Evolutionary conservation across 2,113 vertebrate species (phyloP), one percentile per base, ranked within the genome.

Genomic region (Riparia riparia): DNA sequence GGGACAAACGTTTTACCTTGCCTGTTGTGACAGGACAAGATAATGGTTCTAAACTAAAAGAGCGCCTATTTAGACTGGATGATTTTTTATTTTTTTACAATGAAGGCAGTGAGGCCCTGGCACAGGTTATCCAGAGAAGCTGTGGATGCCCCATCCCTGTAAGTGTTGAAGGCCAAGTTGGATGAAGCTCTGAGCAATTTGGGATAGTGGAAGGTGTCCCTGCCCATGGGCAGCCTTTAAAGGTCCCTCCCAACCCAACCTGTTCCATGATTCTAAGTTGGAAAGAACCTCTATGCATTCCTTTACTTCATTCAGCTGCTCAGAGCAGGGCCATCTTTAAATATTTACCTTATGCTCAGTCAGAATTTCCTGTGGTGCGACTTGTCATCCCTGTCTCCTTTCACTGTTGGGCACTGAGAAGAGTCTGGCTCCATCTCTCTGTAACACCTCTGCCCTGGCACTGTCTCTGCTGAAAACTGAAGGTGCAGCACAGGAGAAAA

Each of bases 121-220:
- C 45, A 61, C 14, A 31, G 42, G 24, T 47, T 76, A 22, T 19
- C n/a, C 29, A 34, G 39, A 69, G 70, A 21, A 86, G 22, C 39
- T 58, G 45, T 53, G 53, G 45, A 2, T 60, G 45, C 45, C 22
- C 32, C 51, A 29, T 74, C 37, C 22, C 45, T 82, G 64, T 44
- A 58, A 51, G 6, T 57, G 12, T 28, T 44, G 51, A 58, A 58
- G 34, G 37, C 60, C 28, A n/a, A 42, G 39, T 11, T 82, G 45
- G 28, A 82, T 0, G 0, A 49, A 18, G 37, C 37, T 66, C 32
- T 20, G 60, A 89, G 14, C 24, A 45, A 1, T 2, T 5, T 29
- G 28, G 29, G 29, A 57, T 39, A 29, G 7, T 25, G 47, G 29
- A n/a, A 68, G 19, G 13, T 14, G 15, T 73, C 32, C 68, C 44